Conservation (phyloP, 2,797 vertebrate genomes). For the Nyctibius grandis region DNA sequence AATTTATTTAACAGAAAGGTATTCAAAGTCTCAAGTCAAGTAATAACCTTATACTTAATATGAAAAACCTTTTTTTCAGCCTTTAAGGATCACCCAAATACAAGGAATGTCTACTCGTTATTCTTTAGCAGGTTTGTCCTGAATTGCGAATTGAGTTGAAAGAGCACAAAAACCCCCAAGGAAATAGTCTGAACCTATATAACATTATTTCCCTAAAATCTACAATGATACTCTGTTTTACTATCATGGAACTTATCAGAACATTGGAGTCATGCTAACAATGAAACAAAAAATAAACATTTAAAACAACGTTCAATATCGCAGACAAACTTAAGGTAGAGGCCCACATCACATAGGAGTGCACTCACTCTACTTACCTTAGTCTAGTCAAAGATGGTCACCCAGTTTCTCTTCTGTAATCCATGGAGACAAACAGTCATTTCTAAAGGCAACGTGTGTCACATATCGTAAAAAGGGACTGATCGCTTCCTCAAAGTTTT, state of each 20-base stretch:
- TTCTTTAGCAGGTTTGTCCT: not conserved
- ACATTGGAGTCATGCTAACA: not conserved
- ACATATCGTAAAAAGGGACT: not conserved
- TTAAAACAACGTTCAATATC: not conserved
- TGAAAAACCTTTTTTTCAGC: not conserved
- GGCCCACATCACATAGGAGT: not conserved
- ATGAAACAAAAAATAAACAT: not conserved
- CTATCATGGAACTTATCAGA: not conserved
- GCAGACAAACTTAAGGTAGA: not conserved
- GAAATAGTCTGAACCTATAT: not conserved
- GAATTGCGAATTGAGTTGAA: not conserved
- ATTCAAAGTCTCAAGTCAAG: not conserved
- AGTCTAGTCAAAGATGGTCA: not conserved
- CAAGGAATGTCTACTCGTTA: not conserved
- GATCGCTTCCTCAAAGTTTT: not conserved
- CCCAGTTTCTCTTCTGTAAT: not conserved
- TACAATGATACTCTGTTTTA: fast-evolving
- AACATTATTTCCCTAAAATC: not conserved
- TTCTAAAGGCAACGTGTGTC: not conserved
- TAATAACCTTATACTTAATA: not conserved
- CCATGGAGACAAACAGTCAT: not conserved
- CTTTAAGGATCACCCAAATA: not conserved
- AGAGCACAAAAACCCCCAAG: not conserved
- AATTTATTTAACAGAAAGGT: not conserved
- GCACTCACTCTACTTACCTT: too few relatives aligned